Conservation (phyloP, 2,888 invertebrate species). For the Pachydiplax longipennis region DNA sequence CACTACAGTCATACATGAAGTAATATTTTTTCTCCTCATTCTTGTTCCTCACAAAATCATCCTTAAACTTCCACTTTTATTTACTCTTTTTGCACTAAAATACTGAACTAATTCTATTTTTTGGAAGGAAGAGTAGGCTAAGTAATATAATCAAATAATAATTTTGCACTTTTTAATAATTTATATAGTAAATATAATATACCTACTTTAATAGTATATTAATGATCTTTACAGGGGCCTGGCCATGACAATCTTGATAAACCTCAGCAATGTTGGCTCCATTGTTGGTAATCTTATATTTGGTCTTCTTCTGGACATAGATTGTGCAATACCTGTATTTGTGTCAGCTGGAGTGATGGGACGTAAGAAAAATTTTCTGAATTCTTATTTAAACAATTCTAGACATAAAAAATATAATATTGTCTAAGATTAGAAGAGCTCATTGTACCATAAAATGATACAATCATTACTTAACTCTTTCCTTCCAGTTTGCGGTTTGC, state of each 20-base stretch:
- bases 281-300: background rate
- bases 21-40: no score
- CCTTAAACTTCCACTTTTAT: no score
- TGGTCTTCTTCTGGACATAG: conserved; percentile 82
- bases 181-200: no score
- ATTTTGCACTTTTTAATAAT: no score
- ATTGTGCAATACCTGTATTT: conserved; percentile 74
- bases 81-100: no score
- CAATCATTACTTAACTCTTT: conserved; percentile 59
- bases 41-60: no score
- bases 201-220: no score
- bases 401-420: conserved; percentile 80
- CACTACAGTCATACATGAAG: no score
- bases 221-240: background rate
- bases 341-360: conserved; percentile 78
- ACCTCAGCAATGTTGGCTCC: background rate
- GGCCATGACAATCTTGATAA: background rate
- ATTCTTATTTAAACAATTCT: conserved; percentile 80
- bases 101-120: no score
- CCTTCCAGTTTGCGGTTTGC: background rate
- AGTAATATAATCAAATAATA: no score
- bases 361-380: conserved; percentile 75
- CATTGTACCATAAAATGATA: conserved; percentile 83
- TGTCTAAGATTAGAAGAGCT: conserved; percentile 81
- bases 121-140: no score